phyloP scores from a whole-genome alignment of 2,888 invertebrate genomes.

The Chydorus sphaericus region DNA sequence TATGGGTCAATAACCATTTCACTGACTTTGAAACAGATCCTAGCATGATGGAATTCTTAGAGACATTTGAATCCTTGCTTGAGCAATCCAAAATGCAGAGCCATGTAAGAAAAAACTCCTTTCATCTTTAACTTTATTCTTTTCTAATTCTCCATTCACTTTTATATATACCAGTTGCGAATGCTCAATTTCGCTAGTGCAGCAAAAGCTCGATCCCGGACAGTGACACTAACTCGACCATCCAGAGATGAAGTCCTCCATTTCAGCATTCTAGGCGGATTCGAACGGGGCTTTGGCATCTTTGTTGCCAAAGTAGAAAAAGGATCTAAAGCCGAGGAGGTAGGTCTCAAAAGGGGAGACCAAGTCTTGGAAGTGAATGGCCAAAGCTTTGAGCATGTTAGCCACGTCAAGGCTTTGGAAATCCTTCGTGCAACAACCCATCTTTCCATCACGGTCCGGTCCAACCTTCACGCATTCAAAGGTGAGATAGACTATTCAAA shows the following conservation, averaged over 20 bases:
- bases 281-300: slow-evolving; percentile 80
- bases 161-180: slow-evolving; percentile 9
- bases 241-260: slow-evolving; percentile 81
- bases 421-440: slow-evolving; percentile 87
- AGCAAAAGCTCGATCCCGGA: slow-evolving; percentile 84
- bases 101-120: slow-evolving; percentile 35
- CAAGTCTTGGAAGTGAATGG: slow-evolving; percentile 97
- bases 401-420: slow-evolving; percentile 79
- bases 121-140: background rate
- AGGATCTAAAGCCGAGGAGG: slow-evolving; percentile 85
- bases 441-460: slow-evolving; percentile 89
- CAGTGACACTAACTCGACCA: slow-evolving; percentile 78
- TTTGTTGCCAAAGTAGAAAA: slow-evolving; percentile 90
- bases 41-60: slow-evolving; percentile 90
- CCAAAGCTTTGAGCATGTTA: slow-evolving; percentile 87
- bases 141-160: background rate
- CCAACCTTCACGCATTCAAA: slow-evolving; percentile 55
- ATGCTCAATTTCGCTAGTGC: slow-evolving; percentile 92
- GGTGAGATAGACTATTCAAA: background rate
- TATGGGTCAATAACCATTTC: slow-evolving; percentile 98
- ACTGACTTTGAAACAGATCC: slow-evolving; percentile 94
- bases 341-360: slow-evolving; percentile 90
- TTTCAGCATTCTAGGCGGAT: slow-evolving; percentile 86
- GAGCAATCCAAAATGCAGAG: slow-evolving; percentile 75
- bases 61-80: slow-evolving; percentile 72